phyloP scores from a whole-genome alignment of 2,797 vertebrate genomes.

The Cirrhinus mrigala region DNA sequence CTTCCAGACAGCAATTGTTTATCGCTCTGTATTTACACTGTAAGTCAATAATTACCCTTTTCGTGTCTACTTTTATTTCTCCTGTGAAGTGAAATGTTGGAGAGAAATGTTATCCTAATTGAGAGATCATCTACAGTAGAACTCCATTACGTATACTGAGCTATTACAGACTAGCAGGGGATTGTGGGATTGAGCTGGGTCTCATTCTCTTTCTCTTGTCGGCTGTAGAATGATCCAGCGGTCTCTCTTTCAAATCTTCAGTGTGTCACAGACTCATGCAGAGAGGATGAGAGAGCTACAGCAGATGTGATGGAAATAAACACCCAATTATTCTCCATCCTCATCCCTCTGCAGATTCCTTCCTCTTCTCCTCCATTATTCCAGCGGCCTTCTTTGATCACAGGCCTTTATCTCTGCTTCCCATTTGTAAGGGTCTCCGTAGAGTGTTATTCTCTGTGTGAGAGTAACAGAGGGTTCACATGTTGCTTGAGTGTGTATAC shows the following conservation, averaged over 20 bases:
- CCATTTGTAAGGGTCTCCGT: neutral
- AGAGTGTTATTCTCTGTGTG: constrained; percentile 3
- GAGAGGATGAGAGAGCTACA: neutral
- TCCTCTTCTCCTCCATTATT: neutral
- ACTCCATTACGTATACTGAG: neutral
- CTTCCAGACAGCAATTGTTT: neutral
- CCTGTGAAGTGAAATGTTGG: neutral
- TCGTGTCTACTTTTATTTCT: neutral
- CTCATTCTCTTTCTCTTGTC: neutral
- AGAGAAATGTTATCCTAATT: neutral
- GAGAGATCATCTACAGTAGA: neutral
- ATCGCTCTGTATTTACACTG: too few species aligned
- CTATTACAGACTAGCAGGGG: neutral
- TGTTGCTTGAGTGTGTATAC: constrained; percentile 3
- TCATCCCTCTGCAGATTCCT: constrained; percentile 2
- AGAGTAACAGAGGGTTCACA: neutral
- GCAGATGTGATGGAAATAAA: constrained; percentile 8
- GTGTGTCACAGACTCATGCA: neutral
- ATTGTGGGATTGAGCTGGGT: constrained; percentile 2
- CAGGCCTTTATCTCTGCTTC: constrained; percentile 4
- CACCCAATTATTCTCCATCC: constrained; percentile 30
- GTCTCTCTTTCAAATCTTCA: neutral
- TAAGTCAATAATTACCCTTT: neutral
- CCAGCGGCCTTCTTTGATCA: constrained; percentile 17
- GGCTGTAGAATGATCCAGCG: neutral